Evolutionary conservation across 2,113 vertebrate genomes (phyloP).

Genomic region (Perca schrenkii): DNA sequence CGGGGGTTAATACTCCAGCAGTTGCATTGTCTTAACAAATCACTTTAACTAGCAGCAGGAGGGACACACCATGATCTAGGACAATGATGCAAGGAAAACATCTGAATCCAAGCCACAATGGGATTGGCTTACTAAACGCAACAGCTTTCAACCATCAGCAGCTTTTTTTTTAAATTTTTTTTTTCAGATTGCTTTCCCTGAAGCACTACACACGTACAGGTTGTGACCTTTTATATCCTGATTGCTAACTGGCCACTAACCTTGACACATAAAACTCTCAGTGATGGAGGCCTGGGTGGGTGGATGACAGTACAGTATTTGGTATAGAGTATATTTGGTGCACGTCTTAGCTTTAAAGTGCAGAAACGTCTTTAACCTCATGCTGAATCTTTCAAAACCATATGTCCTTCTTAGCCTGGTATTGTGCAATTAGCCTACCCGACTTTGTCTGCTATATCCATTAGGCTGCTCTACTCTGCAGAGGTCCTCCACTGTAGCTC

Average conservation of each 20-base stretch:
- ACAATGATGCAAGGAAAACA: conserved; percentile 53
- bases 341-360: conserved; percentile 35
- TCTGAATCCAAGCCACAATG: conserved; percentile 59
- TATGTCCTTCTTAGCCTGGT: conserved; percentile 62
- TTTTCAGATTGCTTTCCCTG: conserved; percentile 43
- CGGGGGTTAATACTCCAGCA: conserved; percentile 18
- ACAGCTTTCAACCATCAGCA: conserved; percentile 60
- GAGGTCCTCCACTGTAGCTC: conserved; percentile 65
- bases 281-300: background rate
- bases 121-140: conserved; percentile 53
- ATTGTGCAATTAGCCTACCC: conserved; percentile 69
- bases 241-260: conserved; percentile 23
- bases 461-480: conserved; percentile 68
- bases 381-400: conserved; percentile 48
- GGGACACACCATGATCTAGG: conserved; percentile 35
- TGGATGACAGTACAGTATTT: conserved; percentile 23
- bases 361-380: conserved; percentile 26
- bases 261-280: conserved; percentile 29
- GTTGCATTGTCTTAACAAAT: conserved; percentile 47
- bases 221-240: conserved; percentile 37
- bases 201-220: conserved; percentile 16
- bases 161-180: conserved; percentile 53
- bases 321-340: conserved; percentile 40
- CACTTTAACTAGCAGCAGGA: conserved; percentile 41
- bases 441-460: conserved; percentile 75